phyloP scores from a whole-genome alignment of 1,140 invertebrate genomes.

The Atopsyche davidsoni region DNA sequence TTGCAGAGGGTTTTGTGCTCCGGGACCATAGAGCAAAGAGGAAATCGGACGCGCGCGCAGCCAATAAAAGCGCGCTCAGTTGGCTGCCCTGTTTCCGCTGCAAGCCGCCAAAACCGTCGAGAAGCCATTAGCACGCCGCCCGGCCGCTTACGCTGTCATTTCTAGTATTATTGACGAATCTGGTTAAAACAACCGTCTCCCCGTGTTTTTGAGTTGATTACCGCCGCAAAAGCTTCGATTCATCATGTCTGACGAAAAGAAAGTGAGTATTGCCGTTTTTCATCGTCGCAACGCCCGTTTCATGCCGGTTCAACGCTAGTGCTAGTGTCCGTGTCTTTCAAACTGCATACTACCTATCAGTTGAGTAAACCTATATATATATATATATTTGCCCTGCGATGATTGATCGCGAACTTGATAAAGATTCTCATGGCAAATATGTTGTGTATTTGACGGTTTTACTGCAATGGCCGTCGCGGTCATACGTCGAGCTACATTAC shows the following conservation, averaged over 20 bases:
- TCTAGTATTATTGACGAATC: slow-evolving; percentile 4
- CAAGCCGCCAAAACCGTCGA: slow-evolving; percentile 24
- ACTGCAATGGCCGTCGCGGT: too few relatives aligned
- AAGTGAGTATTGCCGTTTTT: slow-evolving; percentile 43
- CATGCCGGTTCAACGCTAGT: too few relatives aligned
- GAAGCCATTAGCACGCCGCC: slow-evolving; percentile 27
- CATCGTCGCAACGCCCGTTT: too few relatives aligned
- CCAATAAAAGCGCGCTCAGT: slow-evolving; percentile 13
- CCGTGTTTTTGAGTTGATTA: slow-evolving; percentile 4
- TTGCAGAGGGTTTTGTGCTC: neutral
- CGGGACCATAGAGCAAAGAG: neutral
- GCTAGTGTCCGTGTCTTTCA: too few relatives aligned
- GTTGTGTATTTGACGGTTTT: too few relatives aligned
- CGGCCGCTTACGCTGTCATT: slow-evolving; percentile 13
- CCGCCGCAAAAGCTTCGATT: slow-evolving; percentile 15
- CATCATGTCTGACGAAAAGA: slow-evolving; percentile 58
- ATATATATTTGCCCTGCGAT: too few relatives aligned
- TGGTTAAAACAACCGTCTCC: slow-evolving; percentile 1
- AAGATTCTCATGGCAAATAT: too few relatives aligned
- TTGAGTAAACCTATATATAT: too few relatives aligned
- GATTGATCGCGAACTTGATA: too few relatives aligned
- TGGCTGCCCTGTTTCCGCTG: slow-evolving; percentile 25
- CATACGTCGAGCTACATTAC: too few relatives aligned
- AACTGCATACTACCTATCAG: too few relatives aligned
- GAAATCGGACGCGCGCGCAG: neutral